These are phyloP conservation scores for Acholoe squamosa DNA, from an alignment of 2,888 invertebrate species.

Conservation along the genomic window DNA sequence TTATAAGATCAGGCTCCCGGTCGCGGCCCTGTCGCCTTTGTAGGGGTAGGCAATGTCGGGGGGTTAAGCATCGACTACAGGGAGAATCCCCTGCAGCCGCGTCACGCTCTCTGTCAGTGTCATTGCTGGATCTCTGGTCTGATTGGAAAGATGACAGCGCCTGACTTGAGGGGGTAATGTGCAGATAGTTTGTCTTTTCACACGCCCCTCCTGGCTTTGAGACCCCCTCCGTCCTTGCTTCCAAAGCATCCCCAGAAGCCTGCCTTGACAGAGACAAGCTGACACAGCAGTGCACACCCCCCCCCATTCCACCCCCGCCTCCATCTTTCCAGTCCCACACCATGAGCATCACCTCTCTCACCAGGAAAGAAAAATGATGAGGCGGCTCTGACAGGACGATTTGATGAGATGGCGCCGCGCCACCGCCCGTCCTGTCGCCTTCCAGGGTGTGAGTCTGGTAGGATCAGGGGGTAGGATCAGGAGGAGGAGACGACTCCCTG, in stretches of 20 bases:
- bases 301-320: not conserved
- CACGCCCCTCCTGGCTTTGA: constrained; percentile 43
- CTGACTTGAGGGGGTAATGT: constrained; percentile 29
- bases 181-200: constrained; percentile 56
- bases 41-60: not conserved
- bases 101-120: constrained; percentile 36
- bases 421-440: not conserved
- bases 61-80: constrained; percentile 46
- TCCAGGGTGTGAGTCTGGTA: not conserved
- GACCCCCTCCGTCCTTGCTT: not conserved
- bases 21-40: constrained; percentile 15
- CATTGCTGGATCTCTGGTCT: not conserved
- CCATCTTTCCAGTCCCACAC: not conserved
- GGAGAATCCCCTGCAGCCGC: constrained; percentile 18
- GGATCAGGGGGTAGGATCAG: no score
- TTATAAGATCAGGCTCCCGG: constrained; percentile 20
- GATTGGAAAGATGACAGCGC: constrained; percentile 51
- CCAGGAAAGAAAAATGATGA: constrained; percentile 56
- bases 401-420: constrained; percentile 57
- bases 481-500: not conserved
- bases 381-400: constrained; percentile 57
- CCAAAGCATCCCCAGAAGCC: not conserved
- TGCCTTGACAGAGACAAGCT: constrained; percentile 21
- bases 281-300: not conserved
- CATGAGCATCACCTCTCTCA: not conserved